Conservation (phyloP, 2,888 invertebrate genomes). For the Epirrita christyi region DNA sequence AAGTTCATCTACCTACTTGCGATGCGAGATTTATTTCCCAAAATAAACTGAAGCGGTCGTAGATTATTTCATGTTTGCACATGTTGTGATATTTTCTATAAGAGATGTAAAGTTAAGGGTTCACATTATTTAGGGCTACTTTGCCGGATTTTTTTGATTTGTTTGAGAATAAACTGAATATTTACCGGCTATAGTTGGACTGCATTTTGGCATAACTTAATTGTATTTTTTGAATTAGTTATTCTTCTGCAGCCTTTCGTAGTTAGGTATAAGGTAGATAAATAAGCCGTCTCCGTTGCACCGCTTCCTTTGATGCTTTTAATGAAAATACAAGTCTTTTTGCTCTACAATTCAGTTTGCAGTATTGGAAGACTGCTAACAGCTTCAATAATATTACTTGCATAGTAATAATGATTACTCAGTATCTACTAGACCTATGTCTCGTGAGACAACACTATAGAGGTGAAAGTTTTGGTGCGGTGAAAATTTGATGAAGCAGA, state of each 20-base stretch:
- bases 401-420: background rate
- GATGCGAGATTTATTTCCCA: slow-evolving; percentile 47
- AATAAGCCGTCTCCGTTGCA: too few relatives aligned
- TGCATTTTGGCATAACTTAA: too few relatives aligned
- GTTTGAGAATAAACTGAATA: too few relatives aligned
- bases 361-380: slow-evolving; percentile 1
- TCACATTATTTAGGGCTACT: slow-evolving; percentile 27
- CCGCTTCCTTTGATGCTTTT: too few relatives aligned
- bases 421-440: slow-evolving; percentile 13
- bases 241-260: too few relatives aligned
- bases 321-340: too few relatives aligned
- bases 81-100: slow-evolving; percentile 48
- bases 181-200: too few relatives aligned
- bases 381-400: too few relatives aligned
- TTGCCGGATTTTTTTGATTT: background rate
- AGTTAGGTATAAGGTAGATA: too few relatives aligned
- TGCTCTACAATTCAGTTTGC: background rate
- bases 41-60: slow-evolving; percentile 46
- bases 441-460: slow-evolving; percentile 30
- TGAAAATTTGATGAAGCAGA: slow-evolving; percentile 37
- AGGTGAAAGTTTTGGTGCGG: slow-evolving; percentile 34
- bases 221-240: too few relatives aligned
- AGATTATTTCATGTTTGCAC: slow-evolving; percentile 39
- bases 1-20: slow-evolving; percentile 52
- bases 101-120: slow-evolving; percentile 40